Evolutionary conservation across 2,113 vertebrate genomes (phyloP), one percentile per base, ranked within the genome.

Genomic region (Poeciliopsis retropinna): DNA sequence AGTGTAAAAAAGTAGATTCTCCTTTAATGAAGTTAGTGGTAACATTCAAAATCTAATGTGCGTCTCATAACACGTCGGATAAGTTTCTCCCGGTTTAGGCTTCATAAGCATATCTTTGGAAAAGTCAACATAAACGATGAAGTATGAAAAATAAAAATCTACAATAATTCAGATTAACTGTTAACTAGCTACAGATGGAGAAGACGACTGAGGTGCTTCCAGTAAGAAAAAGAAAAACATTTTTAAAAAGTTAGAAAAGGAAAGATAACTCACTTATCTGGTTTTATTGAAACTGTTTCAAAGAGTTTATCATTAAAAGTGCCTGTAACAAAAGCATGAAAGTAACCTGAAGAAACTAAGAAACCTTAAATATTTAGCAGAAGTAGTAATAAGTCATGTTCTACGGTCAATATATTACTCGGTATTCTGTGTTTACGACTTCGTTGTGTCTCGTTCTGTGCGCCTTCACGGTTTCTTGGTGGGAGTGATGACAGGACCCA

Each of bases 391-490:
- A 30, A 75, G 19, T 65, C 32, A 73, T 80, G 73, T 73, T 28
- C 37, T 67, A 10, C 2, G 80, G 64, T 81, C 67, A 69, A 70
- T 82, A 65, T 63, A 51, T 79, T 17, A 62, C n/a, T 85, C 29
- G 57, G 37, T 64, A 30, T 81, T 67, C 9, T 75, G 61, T 70
- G 60, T 27, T 70, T 66, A 51, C 63, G 61, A 70, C 44, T 81
- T 73, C 14, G 28, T 57, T 73, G 39, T 19, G 44, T 80, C 25
- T 76, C 57, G 75, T 39, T 79, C 8, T 74, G 44, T 47, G 44
- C 19, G 51, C 32, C 25, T 79, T 82, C 67, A 81, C 41, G 84
- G 86, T 3, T 72, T 72, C 0, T 0, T 0, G 73, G 87, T 70
- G 64, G 78, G 78, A 28, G 0, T 0, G 22, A 72, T 15, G 22